Evolutionary conservation across 2,113 vertebrate genomes (phyloP), one percentile per base, ranked within the genome.

Genomic region (Chelonoidis abingdonii): DNA sequence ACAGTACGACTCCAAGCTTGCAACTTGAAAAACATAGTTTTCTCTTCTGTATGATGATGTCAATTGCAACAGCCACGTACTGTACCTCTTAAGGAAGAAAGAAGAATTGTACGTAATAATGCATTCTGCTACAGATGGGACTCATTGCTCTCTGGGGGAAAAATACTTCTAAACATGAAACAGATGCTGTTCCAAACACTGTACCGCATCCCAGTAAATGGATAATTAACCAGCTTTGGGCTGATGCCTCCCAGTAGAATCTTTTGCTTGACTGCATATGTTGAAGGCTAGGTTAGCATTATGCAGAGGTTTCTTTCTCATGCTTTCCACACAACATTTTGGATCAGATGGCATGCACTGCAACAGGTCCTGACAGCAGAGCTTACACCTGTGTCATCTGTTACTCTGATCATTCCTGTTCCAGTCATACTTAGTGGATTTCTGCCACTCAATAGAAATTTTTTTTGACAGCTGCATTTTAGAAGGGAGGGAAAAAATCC

Each of bases 181-280:
- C 92, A 90, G 81, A 87, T 13, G 31, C 10, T 89, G 19, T 0
- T 1, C 54, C 6, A 47, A 91, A 96, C 93, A 52, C 29, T 8
- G 0, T 2, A 4, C 52, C 4, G 10, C 38, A 44, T 78, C 56
- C 49, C 87, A 80, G 10, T 62, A 81, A 89, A 75, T 12, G 38
- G 49, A 57, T 87, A 56, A 29, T 89, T 83, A 91, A 91, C 86
- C 92, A 93, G 87, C n/a, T 86, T 49, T n/a, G 44, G 95, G 89
- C 80, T 62, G 14, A 27, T 7, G 35, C 35, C 79, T 85, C 65
- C 84, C 82, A 90, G 83, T 80, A 22, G 69, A 83, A 59, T 53
- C 27, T 93, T 88, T 91, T 88, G 95, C 94, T 93, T 94, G 89
- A 87, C 24, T 90, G 69, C 79, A 65, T 27, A 1, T 3, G 1